These are phyloP conservation scores for Myopa tessellatipennis DNA, from an alignment of 2,888 invertebrate species.

Conservation along the genomic window DNA sequence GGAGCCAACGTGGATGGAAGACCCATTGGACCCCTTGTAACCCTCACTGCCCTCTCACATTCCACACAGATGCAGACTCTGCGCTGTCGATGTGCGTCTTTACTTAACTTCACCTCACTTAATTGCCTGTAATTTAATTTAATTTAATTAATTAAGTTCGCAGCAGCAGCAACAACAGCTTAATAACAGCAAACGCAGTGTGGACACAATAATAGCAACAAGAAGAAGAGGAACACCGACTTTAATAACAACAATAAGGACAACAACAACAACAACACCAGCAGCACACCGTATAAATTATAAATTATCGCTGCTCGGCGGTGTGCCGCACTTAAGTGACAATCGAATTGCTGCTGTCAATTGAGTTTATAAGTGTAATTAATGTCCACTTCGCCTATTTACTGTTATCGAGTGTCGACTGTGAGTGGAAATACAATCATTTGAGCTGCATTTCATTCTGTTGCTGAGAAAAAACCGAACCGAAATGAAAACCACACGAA, in stretches of 20 bases:
- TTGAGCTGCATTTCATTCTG: not conserved
- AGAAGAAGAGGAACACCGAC: constrained; percentile 22
- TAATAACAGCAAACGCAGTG: not conserved
- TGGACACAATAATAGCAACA: constrained; percentile 20
- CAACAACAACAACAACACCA: constrained; percentile 7
- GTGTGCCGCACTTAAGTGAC: constrained; percentile 35
- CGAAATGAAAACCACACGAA: too few species aligned
- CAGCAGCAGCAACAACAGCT: constrained; percentile 16
- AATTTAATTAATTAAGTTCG: constrained; percentile 60
- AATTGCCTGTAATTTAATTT: constrained; percentile 50
- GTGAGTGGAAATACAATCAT: not conserved
- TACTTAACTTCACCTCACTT: constrained; percentile 38
- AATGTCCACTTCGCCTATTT: constrained; percentile 43
- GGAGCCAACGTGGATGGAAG: not conserved
- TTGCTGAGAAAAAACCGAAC: too few species aligned
- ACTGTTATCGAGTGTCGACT: not conserved
- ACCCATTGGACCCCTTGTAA: not conserved
- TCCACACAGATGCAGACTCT: not conserved
- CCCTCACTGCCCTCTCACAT: not conserved
- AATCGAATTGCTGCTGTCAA: constrained; percentile 48
- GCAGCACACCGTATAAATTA: constrained; percentile 6
- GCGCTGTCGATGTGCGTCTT: constrained; percentile 21
- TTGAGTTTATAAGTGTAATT: constrained; percentile 61
- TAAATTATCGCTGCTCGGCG: constrained; percentile 28
- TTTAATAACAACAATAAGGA: not conserved